Conservation (phyloP, 2,113 vertebrate species). For the Campylomormyrus numenius region DNA sequence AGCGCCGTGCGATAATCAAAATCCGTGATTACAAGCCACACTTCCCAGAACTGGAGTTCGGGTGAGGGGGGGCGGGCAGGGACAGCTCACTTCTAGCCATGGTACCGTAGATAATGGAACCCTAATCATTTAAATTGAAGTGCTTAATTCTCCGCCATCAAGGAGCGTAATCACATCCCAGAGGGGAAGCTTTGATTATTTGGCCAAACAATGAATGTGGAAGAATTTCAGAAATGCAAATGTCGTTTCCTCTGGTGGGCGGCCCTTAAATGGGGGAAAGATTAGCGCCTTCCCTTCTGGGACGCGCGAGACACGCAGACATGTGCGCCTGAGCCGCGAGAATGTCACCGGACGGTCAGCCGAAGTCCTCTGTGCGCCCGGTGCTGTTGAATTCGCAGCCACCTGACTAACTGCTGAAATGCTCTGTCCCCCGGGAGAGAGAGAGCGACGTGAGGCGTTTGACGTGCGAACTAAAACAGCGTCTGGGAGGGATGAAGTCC, state of each 20-base stretch:
- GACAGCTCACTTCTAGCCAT: background rate
- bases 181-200: slow-evolving; percentile 11
- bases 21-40: slow-evolving; percentile 16
- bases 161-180: slow-evolving; percentile 14
- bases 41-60: background rate
- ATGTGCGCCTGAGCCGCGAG: background rate
- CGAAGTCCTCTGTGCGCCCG: background rate
- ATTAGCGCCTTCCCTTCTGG: background rate
- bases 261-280: background rate
- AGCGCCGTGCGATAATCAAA: slow-evolving; percentile 6
- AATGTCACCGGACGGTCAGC: background rate
- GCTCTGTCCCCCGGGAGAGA: background rate
- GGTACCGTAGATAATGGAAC: slow-evolving; percentile 2
- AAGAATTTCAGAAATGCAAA: slow-evolving; percentile 17
- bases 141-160: slow-evolving; percentile 19
- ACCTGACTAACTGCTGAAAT: background rate
- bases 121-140: slow-evolving; percentile 22
- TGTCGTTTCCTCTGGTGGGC: background rate
- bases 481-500: background rate
- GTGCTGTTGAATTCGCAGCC: background rate
- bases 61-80: background rate
- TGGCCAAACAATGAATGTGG: slow-evolving; percentile 7
- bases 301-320: background rate
- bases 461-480: background rate
- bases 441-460: background rate